Evolutionary conservation across 2,113 vertebrate genomes (phyloP), one percentile per base, ranked within the genome.

Genomic region (Polypterus senegalus): DNA sequence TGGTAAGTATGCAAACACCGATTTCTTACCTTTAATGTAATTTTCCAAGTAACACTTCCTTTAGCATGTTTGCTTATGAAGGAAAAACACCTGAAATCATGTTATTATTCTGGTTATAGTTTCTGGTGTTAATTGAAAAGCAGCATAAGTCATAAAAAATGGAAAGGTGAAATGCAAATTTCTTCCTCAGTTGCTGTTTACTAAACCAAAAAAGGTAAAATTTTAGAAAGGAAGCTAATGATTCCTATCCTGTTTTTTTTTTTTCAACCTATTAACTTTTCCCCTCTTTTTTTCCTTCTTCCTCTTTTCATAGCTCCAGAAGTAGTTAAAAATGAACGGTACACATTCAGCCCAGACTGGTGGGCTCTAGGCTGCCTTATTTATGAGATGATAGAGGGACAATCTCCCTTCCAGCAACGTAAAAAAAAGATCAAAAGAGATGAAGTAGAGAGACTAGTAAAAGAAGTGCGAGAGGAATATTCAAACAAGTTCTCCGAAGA

Each of bases 361-460:
- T 98, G 95, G 95, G 92, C 92, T 0, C 80, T 98, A 49, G 94
- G 93, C 74, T 95, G 91, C 79, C 87, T 98, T 57, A 76, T 98
- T 45, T 98, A 94, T 0, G 95, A 98, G 86, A 98, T 98, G 95
- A 93, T 98, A 8, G 91, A 94, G 67, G 95, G 94, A 60, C 92
- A 96, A 78, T 98, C 95, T 0, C 95, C 94, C 9, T 97, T 97
- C 76, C 95, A 97, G 80, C 94, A 97, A 80, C 86, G 95, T 67
- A 97, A 91, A 77, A 97, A 96, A 80, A 97, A 97, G 83, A 93
- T 97, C 74, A 97, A 93, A 76, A 73, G 95, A 5, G 94, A 98
- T 71, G 94, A 98, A 57, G 95, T 98, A 74, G 95, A 98, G 80
- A 85, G 89, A 5, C 64, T 97, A 65, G 95, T 98, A 70, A 88